phyloP scores from a whole-genome alignment of 37 sponge, comb jelly and placozoan species.

The Agelas oroides region DNA sequence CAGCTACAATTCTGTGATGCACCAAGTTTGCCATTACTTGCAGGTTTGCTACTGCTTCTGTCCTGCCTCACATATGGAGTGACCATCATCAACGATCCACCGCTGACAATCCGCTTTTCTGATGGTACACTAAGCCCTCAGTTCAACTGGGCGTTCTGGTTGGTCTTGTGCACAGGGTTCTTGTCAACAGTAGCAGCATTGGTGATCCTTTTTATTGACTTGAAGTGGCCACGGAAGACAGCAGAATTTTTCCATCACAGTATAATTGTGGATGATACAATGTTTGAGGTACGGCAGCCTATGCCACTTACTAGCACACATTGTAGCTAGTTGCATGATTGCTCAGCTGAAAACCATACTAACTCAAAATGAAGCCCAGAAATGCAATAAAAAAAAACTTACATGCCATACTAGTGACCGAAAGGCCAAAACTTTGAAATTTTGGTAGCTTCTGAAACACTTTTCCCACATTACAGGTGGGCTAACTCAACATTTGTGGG shows the following conservation, averaged over 20 bases:
- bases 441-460: too few relatives aligned
- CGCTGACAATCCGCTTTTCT: slow-evolving; percentile 46
- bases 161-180: slow-evolving; percentile 58
- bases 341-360: too few relatives aligned
- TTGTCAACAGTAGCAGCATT: neutral
- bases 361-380: too few relatives aligned
- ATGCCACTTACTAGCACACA: too few relatives aligned
- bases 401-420: too few relatives aligned
- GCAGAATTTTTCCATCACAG: slow-evolving; percentile 44
- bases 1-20: too few relatives aligned
- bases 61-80: slow-evolving; percentile 34
- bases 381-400: too few relatives aligned
- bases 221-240: neutral
- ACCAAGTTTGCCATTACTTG: too few relatives aligned
- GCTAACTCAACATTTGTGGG: too few relatives aligned
- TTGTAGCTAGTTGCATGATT: too few relatives aligned
- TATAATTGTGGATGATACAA: slow-evolving; percentile 27
- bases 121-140: slow-evolving; percentile 37
- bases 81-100: slow-evolving; percentile 50
- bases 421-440: too few relatives aligned
- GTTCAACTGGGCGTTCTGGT: slow-evolving; percentile 53
- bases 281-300: slow-evolving; percentile 11
- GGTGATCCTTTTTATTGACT: slow-evolving; percentile 11
- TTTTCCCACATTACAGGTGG: too few relatives aligned
- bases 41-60: slow-evolving; percentile 50